These are phyloP conservation scores for Sceloporus undulatus DNA, from an alignment of 2,113 vertebrate genomes.

Conservation along the genomic window DNA sequence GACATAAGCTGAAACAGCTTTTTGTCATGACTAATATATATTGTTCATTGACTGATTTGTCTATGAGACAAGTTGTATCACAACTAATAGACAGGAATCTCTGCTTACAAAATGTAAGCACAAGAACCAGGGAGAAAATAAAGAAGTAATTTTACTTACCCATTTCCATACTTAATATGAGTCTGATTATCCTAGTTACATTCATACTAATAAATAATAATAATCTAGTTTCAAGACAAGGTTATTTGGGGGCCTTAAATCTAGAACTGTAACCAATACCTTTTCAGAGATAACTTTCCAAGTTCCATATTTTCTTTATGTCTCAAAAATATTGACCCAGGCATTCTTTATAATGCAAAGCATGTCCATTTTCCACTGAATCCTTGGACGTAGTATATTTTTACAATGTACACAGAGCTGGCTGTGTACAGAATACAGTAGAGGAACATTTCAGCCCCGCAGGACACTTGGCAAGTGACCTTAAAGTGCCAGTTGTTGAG, in stretches of 20 bases:
- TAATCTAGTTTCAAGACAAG: too few species aligned
- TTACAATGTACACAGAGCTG: neutral
- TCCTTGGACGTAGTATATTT: neutral
- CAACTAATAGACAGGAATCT: constrained; percentile 48
- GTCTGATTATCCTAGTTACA: constrained; percentile 38
- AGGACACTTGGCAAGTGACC: too few species aligned
- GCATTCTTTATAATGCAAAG: neutral
- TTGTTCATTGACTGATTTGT: constrained; percentile 45
- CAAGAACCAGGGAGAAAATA: constrained; percentile 39
- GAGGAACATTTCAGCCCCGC: too few species aligned
- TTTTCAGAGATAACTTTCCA: too few species aligned
- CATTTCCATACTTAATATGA: neutral
- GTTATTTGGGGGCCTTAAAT: too few species aligned
- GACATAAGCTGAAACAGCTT: constrained; percentile 49
- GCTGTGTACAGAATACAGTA: too few species aligned
- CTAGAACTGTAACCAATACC: too few species aligned
- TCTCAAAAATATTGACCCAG: constrained; percentile 57
- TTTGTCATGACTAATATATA: constrained; percentile 7
- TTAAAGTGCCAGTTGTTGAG: too few species aligned
- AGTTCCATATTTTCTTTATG: neutral
- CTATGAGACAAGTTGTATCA: constrained; percentile 54
- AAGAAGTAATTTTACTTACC: constrained; percentile 38
- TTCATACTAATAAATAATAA: too few species aligned
- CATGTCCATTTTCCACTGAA: neutral
- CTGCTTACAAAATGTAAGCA: constrained; percentile 54